phyloP scores from a whole-genome alignment of 2,113 vertebrate genomes.

The Corythoichthys intestinalis region DNA sequence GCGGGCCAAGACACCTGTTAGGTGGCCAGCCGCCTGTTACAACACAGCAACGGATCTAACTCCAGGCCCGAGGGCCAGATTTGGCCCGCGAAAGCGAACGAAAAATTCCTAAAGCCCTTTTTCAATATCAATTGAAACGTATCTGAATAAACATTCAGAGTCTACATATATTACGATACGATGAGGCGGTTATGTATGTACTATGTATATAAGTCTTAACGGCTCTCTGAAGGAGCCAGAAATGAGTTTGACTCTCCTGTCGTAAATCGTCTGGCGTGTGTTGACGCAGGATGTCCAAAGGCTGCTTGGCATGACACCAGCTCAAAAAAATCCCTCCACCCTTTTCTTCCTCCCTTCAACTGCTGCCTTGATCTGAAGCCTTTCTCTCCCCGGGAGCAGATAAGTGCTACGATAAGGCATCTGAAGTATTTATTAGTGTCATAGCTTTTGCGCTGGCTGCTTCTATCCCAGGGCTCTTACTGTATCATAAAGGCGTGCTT shows the following conservation, averaged over 20 bases:
- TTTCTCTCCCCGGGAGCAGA: constrained; percentile 60
- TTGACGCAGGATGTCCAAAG: constrained; percentile 58
- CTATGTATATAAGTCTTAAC: too few relatives aligned
- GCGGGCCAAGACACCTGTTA: constrained; percentile 40
- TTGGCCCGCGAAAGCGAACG: too few relatives aligned
- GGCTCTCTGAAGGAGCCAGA: not conserved
- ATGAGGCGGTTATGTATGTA: too few relatives aligned
- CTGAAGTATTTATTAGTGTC: constrained; percentile 73
- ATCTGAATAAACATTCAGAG: too few relatives aligned
- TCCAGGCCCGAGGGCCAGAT: not conserved
- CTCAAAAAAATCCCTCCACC: constrained; percentile 50
- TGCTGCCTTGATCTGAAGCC: constrained; percentile 63
- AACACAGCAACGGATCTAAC: constrained; percentile 25
- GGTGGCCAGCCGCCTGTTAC: constrained; percentile 24
- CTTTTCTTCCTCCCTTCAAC: not conserved
- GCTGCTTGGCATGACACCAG: constrained; percentile 59
- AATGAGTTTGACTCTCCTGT: not conserved
- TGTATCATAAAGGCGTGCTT: constrained; percentile 67
- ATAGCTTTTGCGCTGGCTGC: constrained; percentile 55
- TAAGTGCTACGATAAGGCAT: constrained; percentile 72
- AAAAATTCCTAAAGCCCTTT: too few relatives aligned
- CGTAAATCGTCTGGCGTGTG: constrained; percentile 14
- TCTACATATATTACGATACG: too few relatives aligned
- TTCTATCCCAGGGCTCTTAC: constrained; percentile 52
- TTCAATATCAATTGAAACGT: too few relatives aligned